These are phyloP conservation scores for Cephus pygmeus DNA, from an alignment of 2,888 invertebrate genomes.

Conservation along the genomic window DNA sequence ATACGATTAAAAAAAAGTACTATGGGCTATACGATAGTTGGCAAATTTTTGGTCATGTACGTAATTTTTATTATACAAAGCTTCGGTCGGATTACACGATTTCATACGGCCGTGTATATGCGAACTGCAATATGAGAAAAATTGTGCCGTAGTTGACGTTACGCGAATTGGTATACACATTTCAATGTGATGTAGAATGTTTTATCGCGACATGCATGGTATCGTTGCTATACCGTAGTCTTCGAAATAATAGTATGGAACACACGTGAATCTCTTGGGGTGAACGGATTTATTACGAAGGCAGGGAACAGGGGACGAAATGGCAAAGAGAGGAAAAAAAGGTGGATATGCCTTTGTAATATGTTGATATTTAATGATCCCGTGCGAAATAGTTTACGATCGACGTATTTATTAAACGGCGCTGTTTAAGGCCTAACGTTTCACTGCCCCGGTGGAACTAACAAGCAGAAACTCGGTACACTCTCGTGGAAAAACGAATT, in stretches of 20 bases:
- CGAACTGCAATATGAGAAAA: not conserved
- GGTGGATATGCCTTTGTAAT: constrained; percentile 43
- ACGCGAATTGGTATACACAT: not conserved
- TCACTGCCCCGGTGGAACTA: constrained; percentile 35
- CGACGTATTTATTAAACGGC: constrained; percentile 59
- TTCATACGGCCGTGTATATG: not conserved
- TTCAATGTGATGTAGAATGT: not conserved
- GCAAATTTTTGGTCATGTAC: not conserved
- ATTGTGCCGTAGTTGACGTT: not conserved
- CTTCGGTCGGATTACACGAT: not conserved
- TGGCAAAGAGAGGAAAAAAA: constrained; percentile 20
- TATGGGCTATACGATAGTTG: not conserved
- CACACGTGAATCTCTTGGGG: constrained; percentile 32
- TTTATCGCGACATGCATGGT: not conserved
- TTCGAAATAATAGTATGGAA: constrained; percentile 48
- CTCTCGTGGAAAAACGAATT: constrained; percentile 28
- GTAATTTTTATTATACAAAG: not conserved
- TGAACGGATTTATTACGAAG: constrained; percentile 50
- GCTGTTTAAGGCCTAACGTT: constrained; percentile 47
- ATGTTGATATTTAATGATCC: constrained; percentile 58
- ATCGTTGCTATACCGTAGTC: not conserved
- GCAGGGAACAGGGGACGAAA: constrained; percentile 29
- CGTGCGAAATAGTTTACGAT: constrained; percentile 58
- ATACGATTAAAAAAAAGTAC: not conserved
- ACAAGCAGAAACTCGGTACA: constrained; percentile 43